Evolutionary conservation across 2,113 vertebrate species (phyloP).

Genomic region (Gnathonemus echidnorhynchus): DNA sequence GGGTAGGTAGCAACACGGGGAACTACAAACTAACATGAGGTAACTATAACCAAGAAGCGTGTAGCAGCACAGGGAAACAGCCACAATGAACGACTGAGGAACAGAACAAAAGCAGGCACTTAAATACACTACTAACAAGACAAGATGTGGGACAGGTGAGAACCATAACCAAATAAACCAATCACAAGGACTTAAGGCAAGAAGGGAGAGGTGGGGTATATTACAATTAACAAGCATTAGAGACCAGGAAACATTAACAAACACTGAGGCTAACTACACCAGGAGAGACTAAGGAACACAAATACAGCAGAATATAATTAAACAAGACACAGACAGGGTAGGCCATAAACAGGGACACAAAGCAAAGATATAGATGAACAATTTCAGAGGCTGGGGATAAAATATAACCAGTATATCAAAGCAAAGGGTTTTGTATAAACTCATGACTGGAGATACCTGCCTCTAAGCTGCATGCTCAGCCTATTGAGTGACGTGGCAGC

Average conservation of each 20-base stretch:
- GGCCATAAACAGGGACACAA: not conserved
- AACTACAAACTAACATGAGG: not conserved
- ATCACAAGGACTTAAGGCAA: not conserved
- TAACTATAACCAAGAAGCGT: too few relatives aligned
- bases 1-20: not conserved
- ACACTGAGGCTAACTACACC: not conserved
- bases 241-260: not conserved
- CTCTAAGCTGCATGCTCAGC: not conserved
- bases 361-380: not conserved
- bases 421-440: not conserved
- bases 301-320: not conserved
- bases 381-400: not conserved
- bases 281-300: not conserved
- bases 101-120: not conserved
- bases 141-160: not conserved
- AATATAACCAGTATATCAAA: not conserved
- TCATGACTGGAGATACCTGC: not conserved
- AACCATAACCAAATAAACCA: not conserved
- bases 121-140: not conserved
- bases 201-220: not conserved
- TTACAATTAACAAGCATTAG: not conserved
- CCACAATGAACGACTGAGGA: not conserved
- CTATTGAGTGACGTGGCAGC: not conserved
- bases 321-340: not conserved
- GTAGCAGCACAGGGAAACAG: too few relatives aligned